Evolutionary conservation across 2,113 vertebrate species (phyloP).

Genomic region (Pithys albifrons): DNA sequence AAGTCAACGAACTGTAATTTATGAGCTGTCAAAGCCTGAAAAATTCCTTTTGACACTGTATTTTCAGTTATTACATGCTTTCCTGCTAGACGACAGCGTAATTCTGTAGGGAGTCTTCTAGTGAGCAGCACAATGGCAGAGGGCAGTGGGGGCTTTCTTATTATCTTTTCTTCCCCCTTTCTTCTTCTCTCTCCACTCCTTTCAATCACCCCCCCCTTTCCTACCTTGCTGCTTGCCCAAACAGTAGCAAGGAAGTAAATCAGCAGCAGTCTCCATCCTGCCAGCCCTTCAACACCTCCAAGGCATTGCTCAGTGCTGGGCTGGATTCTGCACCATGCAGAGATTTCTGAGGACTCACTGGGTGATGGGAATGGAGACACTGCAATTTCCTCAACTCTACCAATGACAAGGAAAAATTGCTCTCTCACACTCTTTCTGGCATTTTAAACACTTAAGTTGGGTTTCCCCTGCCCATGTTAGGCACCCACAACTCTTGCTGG

Average conservation of each 20-base stretch:
- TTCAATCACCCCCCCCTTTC: conserved; percentile 37
- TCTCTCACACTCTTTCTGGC: not conserved
- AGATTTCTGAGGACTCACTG: not conserved
- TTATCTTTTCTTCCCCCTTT: conserved; percentile 56
- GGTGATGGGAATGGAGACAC: not conserved
- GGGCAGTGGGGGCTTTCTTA: conserved; percentile 64
- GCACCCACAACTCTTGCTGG: not conserved
- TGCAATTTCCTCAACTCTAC: not conserved
- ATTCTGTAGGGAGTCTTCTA: conserved; percentile 71
- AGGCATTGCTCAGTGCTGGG: not conserved
- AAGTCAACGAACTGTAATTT: conserved; percentile 79
- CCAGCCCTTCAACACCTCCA: not conserved
- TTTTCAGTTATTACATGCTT: conserved; percentile 78
- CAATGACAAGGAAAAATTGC: not conserved
- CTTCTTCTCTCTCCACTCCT: conserved; percentile 27
- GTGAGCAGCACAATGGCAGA: conserved; percentile 62
- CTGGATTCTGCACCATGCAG: rapidly evolving
- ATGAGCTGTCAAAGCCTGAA: conserved; percentile 79
- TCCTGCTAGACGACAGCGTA: conserved; percentile 68
- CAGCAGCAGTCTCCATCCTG: not conserved
- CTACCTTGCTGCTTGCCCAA: not conserved
- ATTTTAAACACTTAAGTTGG: not conserved
- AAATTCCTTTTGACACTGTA: conserved; percentile 79
- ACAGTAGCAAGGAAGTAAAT: not conserved
- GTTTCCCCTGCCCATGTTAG: not conserved